Evolutionary conservation across 2,888 invertebrate genomes (phyloP).

Genomic region (Melinaea menophilus): DNA sequence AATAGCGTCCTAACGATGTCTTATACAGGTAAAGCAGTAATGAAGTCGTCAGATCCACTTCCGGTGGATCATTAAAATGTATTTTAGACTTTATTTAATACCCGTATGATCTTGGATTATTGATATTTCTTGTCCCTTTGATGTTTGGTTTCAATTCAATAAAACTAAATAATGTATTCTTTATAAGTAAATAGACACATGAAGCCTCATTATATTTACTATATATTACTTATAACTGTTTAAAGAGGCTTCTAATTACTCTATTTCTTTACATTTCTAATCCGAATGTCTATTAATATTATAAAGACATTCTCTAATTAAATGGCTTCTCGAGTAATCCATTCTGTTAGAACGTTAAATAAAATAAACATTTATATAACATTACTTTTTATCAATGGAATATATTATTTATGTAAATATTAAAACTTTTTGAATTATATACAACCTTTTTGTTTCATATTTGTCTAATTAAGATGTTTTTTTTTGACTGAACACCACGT

Average conservation of each 20-base stretch:
- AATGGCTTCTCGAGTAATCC: slow-evolving; percentile 4
- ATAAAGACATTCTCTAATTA: slow-evolving; percentile 3
- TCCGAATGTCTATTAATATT: slow-evolving; percentile 11
- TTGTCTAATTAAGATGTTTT: too few species aligned
- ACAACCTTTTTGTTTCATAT: too few species aligned
- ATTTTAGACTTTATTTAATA: slow-evolving; percentile 40
- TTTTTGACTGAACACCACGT: background rate
- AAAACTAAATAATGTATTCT: background rate
- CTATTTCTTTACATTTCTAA: slow-evolving; percentile 16
- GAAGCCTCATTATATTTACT: slow-evolving; percentile 7
- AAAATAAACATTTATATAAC: too few species aligned
- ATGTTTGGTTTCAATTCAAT: slow-evolving; percentile 4
- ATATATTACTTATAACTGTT: slow-evolving; percentile 14
- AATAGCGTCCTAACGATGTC: slow-evolving; percentile 73
- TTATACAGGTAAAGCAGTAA: slow-evolving; percentile 70
- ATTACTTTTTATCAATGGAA: too few species aligned
- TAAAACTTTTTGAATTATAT: too few species aligned
- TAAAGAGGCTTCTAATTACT: slow-evolving; percentile 21
- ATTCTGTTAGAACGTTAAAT: background rate
- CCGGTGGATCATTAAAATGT: slow-evolving; percentile 62
- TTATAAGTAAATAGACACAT: background rate
- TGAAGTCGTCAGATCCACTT: slow-evolving; percentile 69
- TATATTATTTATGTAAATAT: too few species aligned
- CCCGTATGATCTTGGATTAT: background rate
- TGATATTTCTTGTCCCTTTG: slow-evolving; percentile 9